Percentiles rank a stretch among this genome's conserved stretches.
phyloP scores from a whole-genome alignment of 2,888 invertebrate species.

The Anagyrus pseudococci region DNA sequence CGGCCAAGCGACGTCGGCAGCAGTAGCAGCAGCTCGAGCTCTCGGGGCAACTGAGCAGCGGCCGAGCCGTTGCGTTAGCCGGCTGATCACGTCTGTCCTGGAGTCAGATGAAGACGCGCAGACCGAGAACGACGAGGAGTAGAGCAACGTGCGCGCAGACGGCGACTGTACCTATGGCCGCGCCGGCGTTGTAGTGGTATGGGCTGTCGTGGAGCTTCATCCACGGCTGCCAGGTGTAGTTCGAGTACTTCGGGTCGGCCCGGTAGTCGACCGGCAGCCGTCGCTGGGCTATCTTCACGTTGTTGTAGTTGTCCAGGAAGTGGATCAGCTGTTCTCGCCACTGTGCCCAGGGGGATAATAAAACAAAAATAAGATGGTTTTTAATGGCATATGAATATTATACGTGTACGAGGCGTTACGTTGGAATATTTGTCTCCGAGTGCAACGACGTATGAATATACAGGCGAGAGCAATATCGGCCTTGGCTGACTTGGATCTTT shows the following conservation, averaged over 20 bases:
- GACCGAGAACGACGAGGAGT: conserved; percentile 43
- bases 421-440: no score
- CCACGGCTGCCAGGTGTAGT: conserved; percentile 79
- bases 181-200: conserved; percentile 45
- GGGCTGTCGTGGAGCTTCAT: conserved; percentile 45
- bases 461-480: no score
- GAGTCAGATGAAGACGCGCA: conserved; percentile 48
- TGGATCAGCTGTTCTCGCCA: conserved; percentile 50
- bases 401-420: no score
- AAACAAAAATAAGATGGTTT: no score
- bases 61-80: not conserved
- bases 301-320: conserved; percentile 49
- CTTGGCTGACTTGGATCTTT: no score
- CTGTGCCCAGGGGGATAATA: no score
- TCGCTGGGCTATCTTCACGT: conserved; percentile 45
- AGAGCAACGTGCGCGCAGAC: conserved; percentile 48
- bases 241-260: conserved; percentile 75
- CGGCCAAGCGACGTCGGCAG: no score
- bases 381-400: no score
- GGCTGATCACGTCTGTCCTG: conserved; percentile 30
- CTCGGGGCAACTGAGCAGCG: not conserved
- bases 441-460: no score
- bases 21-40: no score
- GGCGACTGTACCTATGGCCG: conserved; percentile 45
- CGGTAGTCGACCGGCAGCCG: conserved; percentile 53